Evolutionary conservation across 2,888 invertebrate species (phyloP), one percentile per base, ranked within the genome.

Genomic region (Epistrophe grossulariae): DNA sequence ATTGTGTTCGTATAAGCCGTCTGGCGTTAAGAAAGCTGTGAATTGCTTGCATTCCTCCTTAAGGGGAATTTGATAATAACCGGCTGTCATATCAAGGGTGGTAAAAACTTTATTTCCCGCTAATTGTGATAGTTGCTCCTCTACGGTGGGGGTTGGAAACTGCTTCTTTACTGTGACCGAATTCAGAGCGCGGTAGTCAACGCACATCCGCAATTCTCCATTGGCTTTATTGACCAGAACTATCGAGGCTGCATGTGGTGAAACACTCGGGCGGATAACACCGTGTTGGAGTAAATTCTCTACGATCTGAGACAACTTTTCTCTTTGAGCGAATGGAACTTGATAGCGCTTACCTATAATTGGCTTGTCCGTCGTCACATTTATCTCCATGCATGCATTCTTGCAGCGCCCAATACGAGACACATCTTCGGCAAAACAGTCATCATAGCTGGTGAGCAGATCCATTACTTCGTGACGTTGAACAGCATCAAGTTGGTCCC

Each of bases 1-100:
- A 10, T 88, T 89, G n/a, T 81, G 88, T 31, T 88, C 83, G 52
- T 77, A 89, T 38, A 87, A 74, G 0, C 87, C 88, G n/a, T 88
- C 80, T 11, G 62, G 83, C 0, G 84, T 89, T 2, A 88, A 59
- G 35, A 89, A 89, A 10, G 88, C 88, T 6, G 88, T 89, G n/a
- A 74, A 84, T 59, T 87, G 50, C 31, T 84, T 88, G 15, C 83
- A 79, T 17, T 45, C 13, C 38, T 89, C 83, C 5, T 73, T 66
- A 2, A 89, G 40, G 17, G 82, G 77, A 3, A 89, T 88, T 52
- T 91, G 92, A 76, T 89, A 88, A 88, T 90, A 90, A 1, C 91
- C 92, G 0, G 88, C 83, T 8, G 88, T 88, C 74, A 91, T 84
- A 80, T 92, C 91, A 4, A 92, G 71, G 4, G 83, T 89, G 4